Conservation (phyloP, 2,797 vertebrate species). For the Pelodytes ibericus region DNA sequence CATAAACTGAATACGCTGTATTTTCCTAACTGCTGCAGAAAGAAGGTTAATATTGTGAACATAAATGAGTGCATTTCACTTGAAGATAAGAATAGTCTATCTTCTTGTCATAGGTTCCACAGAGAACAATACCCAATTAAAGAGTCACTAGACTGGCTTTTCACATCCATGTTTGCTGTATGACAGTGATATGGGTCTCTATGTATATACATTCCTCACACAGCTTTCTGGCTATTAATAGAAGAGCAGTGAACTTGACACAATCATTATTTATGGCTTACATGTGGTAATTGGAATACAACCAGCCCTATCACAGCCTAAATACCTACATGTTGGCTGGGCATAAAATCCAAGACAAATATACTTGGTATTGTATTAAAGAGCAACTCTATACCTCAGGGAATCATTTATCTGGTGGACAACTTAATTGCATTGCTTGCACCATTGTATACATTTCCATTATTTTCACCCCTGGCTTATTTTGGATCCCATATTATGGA, state of each 20-base stretch:
- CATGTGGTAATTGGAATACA: constrained; percentile 26
- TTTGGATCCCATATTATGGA: too few species aligned
- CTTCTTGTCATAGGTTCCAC: background rate
- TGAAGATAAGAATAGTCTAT: background rate
- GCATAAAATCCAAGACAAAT: background rate
- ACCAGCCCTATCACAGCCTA: constrained; percentile 27
- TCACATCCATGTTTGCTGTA: constrained; percentile 18
- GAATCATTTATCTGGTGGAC: too few species aligned
- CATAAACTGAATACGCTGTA: background rate
- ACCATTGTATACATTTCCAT: too few species aligned
- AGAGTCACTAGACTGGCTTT: background rate
- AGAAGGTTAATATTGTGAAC: background rate
- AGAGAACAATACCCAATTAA: background rate
- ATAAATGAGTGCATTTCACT: background rate
- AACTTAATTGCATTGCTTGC: too few species aligned
- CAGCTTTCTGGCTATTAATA: constrained; percentile 14
- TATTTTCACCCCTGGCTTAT: too few species aligned
- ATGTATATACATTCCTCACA: constrained; percentile 15
- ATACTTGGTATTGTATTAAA: background rate
- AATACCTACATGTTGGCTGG: constrained; percentile 7
- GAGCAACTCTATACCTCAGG: too few species aligned
- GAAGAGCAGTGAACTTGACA: constrained; percentile 34
- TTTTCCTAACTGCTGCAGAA: background rate
- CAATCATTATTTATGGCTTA: constrained; percentile 40
- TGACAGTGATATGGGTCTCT: background rate